phyloP scores from a whole-genome alignment of 2,797 vertebrate species.

The Furcifer pardalis region DNA sequence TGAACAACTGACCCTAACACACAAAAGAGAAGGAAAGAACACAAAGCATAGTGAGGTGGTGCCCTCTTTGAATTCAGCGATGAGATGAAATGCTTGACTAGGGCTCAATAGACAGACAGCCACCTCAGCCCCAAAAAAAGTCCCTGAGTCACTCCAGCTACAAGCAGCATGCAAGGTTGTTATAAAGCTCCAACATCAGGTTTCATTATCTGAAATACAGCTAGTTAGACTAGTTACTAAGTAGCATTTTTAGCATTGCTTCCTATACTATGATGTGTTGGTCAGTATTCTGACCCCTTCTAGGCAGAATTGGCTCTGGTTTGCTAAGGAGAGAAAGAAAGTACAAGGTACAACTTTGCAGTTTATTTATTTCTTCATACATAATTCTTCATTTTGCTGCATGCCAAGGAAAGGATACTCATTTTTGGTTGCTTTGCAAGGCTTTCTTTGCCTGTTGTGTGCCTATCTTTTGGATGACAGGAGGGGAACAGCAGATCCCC shows the following conservation, averaged over 20 bases:
- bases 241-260: not conserved
- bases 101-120: too few species aligned
- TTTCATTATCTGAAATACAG: slow-evolving; percentile 26
- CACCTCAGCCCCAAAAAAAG: too few species aligned
- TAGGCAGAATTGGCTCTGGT: not conserved
- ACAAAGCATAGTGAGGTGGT: too few species aligned
- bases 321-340: not conserved
- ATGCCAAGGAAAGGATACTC: not conserved
- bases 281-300: not conserved
- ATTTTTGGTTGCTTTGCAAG: too few species aligned
- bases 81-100: too few species aligned
- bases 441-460: not conserved
- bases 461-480: not conserved
- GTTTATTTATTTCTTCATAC: not conserved
- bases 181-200: too few species aligned
- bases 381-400: not conserved
- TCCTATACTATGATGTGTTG: not conserved
- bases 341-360: too few species aligned
- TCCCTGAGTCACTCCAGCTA: too few species aligned
- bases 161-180: too few species aligned
- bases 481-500: not conserved
- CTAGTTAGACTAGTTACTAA: not conserved
- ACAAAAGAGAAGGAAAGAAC: too few species aligned
- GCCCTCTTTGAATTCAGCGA: too few species aligned
- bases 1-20: too few species aligned